These are phyloP conservation scores for Drosophila stalkeri DNA, from an alignment of 2,888 invertebrate genomes.

Conservation along the genomic window DNA sequence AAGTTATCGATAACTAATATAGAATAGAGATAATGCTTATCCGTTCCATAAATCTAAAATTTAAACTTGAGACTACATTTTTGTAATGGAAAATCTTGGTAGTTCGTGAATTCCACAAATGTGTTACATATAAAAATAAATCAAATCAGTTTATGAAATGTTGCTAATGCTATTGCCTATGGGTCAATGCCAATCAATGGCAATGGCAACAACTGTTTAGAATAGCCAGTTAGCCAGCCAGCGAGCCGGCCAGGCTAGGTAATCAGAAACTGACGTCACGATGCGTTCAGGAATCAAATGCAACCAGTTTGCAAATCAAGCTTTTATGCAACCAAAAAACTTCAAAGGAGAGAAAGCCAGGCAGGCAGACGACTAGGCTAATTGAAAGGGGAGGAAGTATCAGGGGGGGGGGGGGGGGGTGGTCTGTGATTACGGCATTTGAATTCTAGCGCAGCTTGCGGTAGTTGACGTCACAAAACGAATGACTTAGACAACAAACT, in stretches of 20 bases:
- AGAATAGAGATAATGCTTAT: not conserved
- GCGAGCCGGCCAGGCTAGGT: not conserved
- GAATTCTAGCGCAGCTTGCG: conserved; percentile 74
- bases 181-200: conserved; percentile 52
- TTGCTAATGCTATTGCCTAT: conserved; percentile 21
- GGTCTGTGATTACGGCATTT: conserved; percentile 24
- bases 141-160: conserved; percentile 17
- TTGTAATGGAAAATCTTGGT: not conserved
- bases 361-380: conserved; percentile 11
- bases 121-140: not conserved
- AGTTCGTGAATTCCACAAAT: conserved; percentile 3
- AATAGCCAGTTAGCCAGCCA: conserved; percentile 21
- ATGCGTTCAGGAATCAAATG: conserved; percentile 20
- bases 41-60: not conserved
- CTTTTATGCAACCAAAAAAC: conserved; percentile 50
- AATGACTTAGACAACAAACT: conserved; percentile 67
- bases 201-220: conserved; percentile 26
- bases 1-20: not conserved
- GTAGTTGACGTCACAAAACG: conserved; percentile 75
- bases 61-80: not conserved
- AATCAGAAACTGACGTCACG: conserved; percentile 44
- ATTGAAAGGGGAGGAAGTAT: not conserved
- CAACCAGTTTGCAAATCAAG: conserved; percentile 32
- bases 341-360: conserved; percentile 35
- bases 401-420: not conserved